Evolutionary conservation across 2,797 vertebrate species (phyloP).

Genomic region (Pyrocephalus nanus): DNA sequence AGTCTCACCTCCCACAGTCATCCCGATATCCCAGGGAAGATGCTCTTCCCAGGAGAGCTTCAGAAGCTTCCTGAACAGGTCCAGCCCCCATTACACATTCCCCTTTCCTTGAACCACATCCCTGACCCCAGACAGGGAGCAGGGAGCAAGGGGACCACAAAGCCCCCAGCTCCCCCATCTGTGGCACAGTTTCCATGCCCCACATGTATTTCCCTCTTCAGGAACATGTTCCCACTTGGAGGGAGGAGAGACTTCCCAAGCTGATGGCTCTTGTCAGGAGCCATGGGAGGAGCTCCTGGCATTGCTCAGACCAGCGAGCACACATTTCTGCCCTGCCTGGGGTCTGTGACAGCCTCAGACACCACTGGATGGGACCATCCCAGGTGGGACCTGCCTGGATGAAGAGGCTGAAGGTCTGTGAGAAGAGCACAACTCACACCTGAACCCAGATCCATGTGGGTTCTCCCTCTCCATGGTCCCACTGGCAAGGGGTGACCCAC

Average conservation of each 20-base stretch:
- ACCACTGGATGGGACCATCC: not conserved
- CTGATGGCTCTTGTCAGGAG: not conserved
- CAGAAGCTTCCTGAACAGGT: not conserved
- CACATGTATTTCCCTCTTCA: not conserved
- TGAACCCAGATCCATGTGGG: fast-evolving
- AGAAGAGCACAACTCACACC: not conserved
- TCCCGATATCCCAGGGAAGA: not conserved
- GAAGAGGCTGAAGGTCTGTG: not conserved
- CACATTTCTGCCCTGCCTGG: not conserved
- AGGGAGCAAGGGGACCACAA: not conserved
- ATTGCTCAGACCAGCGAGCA: not conserved
- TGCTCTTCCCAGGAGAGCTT: not conserved
- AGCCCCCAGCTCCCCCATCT: not conserved
- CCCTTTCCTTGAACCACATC: not conserved
- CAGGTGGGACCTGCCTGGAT: not conserved
- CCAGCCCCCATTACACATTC: fast-evolving
- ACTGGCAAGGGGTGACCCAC: not conserved
- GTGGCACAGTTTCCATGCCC: not conserved
- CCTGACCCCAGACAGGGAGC: fast-evolving
- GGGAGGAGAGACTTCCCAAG: not conserved
- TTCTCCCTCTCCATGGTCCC: not conserved
- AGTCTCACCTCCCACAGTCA: not conserved
- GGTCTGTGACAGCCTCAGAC: not conserved
- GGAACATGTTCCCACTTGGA: not conserved
- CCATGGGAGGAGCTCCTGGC: not conserved